phyloP scores from a whole-genome alignment of 2,797 vertebrate genomes.

The Falco biarmicus region DNA sequence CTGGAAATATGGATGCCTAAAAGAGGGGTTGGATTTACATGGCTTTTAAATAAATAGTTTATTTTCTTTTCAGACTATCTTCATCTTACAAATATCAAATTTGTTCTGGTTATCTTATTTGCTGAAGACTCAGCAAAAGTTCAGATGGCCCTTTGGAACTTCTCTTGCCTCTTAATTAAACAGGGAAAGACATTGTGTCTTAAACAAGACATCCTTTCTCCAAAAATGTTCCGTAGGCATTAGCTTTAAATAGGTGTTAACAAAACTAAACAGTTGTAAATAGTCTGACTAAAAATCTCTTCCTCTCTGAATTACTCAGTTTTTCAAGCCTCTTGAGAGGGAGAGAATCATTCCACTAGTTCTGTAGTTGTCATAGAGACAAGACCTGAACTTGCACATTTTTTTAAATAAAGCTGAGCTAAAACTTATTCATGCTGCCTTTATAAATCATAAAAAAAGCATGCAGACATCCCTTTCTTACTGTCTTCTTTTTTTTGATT shows the following conservation, averaged over 20 bases:
- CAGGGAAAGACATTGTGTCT: background rate
- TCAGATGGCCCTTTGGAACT: background rate
- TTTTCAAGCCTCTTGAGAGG: slow-evolving; percentile 40
- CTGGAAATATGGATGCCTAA: background rate
- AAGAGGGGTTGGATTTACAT: background rate
- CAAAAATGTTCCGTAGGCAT: background rate
- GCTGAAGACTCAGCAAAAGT: background rate
- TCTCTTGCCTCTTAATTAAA: slow-evolving; percentile 2
- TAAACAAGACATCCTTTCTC: slow-evolving; percentile 28
- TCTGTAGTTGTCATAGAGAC: slow-evolving; percentile 61
- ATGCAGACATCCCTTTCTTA: background rate
- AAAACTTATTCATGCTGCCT: slow-evolving; percentile 12
- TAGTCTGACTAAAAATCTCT: slow-evolving; percentile 50
- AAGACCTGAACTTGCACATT: slow-evolving; percentile 28
- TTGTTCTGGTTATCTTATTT: background rate
- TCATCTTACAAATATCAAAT: background rate
- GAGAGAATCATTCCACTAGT: slow-evolving; percentile 35
- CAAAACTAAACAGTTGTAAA: slow-evolving; percentile 31
- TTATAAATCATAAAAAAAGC: slow-evolving; percentile 31
- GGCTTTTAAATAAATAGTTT: background rate
- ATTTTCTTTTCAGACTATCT: background rate
- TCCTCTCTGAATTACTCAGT: slow-evolving; percentile 32
- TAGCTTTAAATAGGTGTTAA: slow-evolving; percentile 35
- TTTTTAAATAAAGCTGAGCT: slow-evolving; percentile 37
- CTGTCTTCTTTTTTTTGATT: background rate